Conservation (phyloP, 2,888 invertebrate genomes). For the Sympetrum striolatum region DNA sequence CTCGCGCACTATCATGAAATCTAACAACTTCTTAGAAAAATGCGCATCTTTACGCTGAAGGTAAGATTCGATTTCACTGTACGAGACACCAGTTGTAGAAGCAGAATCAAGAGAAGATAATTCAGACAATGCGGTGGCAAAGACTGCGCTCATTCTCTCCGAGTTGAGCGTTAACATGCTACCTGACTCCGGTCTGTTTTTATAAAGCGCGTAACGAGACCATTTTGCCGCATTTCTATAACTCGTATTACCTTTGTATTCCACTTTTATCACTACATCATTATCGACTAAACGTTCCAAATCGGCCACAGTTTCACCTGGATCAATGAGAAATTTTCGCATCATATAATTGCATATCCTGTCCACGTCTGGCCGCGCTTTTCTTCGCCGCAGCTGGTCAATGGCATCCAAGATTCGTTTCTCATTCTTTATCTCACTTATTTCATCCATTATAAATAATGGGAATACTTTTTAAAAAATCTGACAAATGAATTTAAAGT, state of each 20-base stretch:
- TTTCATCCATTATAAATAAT: conserved; percentile 16
- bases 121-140: conserved; percentile 74
- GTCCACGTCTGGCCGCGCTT: conserved; percentile 83
- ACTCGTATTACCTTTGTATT: conserved; percentile 86
- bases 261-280: conserved; percentile 79
- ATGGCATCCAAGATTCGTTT: conserved; percentile 83
- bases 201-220: conserved; percentile 57
- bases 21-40: conserved; percentile 69
- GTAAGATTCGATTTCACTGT: conserved; percentile 70
- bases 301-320: conserved; percentile 73
- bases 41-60: conserved; percentile 70
- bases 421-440: conserved; percentile 57
- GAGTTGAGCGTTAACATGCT: conserved; percentile 61
- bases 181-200: conserved; percentile 59
- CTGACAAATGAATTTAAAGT: not conserved
- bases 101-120: conserved; percentile 63
- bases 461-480: not conserved
- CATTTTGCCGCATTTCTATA: conserved; percentile 83
- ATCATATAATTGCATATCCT: conserved; percentile 83
- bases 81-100: conserved; percentile 75
- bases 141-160: conserved; percentile 58
- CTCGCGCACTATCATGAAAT: conserved; percentile 73
- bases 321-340: conserved; percentile 74
- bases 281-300: conserved; percentile 77
- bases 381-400: conserved; percentile 81